Base-by-base conservation (phyloP, 2,888 invertebrate species). In the Agriopis marginaria region DNA sequence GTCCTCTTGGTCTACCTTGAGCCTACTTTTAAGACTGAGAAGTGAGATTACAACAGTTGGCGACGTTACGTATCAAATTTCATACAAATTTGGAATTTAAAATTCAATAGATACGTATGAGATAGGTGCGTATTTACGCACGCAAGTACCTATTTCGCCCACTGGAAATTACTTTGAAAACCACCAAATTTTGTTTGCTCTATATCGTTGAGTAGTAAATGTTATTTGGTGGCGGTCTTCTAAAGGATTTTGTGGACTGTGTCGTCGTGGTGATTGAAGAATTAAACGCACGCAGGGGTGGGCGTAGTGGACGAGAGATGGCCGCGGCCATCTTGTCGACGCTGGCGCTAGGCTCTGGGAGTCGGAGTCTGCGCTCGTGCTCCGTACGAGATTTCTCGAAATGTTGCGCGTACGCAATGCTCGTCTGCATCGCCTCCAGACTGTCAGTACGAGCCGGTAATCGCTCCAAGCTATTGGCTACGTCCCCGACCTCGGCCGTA, bases 401-500 rank as follows among this genome's bases (percentile, higher is more conserved):
- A 45, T 45, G 45, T 45, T 45, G 45, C 10, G 45, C 45, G 45
- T 45, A 45, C 3, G 45, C 45, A 5, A 45, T 10, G 11, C 45
- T 45, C 12, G 7, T 45, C 45, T 45, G 45, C 10, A 45, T 45
- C 12, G 12, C 45, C 9, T 9, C 45, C 3, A 45, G 45, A 45
- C 45, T 45, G 12, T 45, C 45, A 45, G 45, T 45, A 10, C 45
- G 45, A 3, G 45, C 45, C 45, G 88, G 88, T 40, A 86, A 77
- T 39, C 80, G 82, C 69, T 83, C 87, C 64, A 88, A 51, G 71
- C 68, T 85, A 66, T 79, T 85, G 3, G 85, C 81, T 40, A 89
- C 88, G 66, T 86, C 82, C 0, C 89, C 88, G 7, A 89, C 78
- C 71, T 89, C 88, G 12, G 87, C 84, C 40, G 84, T 87, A 64